A percentile compares a stretch with the other conserved stretches of the same genome.
phyloP scores from a whole-genome alignment of 2,113 vertebrate genomes.

The Copsychus sechellarum region DNA sequence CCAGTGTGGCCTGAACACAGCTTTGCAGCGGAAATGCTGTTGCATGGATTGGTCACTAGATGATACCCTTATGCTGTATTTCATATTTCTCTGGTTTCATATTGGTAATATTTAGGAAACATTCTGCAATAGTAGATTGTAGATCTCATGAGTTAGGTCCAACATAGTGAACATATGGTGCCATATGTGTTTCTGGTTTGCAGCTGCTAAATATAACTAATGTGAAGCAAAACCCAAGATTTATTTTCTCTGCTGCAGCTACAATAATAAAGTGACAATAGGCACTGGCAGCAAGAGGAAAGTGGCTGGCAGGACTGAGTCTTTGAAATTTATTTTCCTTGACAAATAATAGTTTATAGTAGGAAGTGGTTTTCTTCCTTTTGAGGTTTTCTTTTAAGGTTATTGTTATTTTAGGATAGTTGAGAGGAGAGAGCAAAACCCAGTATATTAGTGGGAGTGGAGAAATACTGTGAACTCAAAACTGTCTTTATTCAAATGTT shows the following conservation, averaged over 20 bases:
- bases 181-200: background rate
- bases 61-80: background rate
- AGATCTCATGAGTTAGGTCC: background rate
- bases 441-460: background rate
- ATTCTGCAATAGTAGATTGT: background rate
- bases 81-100: background rate
- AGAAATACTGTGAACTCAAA: background rate
- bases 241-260: constrained; percentile 13
- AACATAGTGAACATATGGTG: background rate
- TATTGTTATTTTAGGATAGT: background rate
- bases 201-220: constrained; percentile 23
- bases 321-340: constrained; percentile 14
- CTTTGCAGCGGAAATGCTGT: background rate
- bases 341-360: constrained; percentile 1
- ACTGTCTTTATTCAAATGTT: background rate
- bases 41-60: constrained; percentile 34
- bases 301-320: background rate
- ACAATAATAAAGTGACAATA: background rate
- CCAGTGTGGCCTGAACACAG: background rate
- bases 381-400: background rate
- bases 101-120: background rate
- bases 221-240: background rate
- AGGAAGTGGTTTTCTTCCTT: constrained; percentile 7
- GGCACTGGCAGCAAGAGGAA: background rate
- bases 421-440: background rate